Evolutionary conservation across 2,113 vertebrate genomes (phyloP).

Genomic region (Aphyosemion australe): DNA sequence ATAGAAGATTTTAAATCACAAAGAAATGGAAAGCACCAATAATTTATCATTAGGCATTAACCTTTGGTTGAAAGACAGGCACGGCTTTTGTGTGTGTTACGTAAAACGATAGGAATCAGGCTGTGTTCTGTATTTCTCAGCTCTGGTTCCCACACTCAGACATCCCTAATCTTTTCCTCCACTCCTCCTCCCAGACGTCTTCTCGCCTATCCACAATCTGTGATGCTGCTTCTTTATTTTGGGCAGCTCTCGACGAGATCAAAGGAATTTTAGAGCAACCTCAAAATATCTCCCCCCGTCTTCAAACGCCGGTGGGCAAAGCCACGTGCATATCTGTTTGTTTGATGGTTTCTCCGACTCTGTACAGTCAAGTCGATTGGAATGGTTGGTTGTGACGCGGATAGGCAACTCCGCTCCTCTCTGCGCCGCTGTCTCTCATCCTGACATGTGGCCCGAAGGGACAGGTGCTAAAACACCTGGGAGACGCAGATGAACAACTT

Average conservation of each 20-base stretch:
- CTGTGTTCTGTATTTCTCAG: conserved; percentile 31
- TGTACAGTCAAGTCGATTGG: conserved; percentile 32
- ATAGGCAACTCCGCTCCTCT: conserved; percentile 12
- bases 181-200: conserved; percentile 18
- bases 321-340: conserved; percentile 35
- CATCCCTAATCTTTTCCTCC: conserved; percentile 21
- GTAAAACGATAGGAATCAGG: conserved; percentile 1
- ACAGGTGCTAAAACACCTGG: conserved; percentile 44
- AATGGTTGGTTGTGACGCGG: conserved; percentile 38
- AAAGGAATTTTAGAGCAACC: conserved; percentile 66
- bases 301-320: conserved; percentile 37
- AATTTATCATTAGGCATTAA: background rate
- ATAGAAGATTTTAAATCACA: too few relatives aligned
- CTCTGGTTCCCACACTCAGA: conserved; percentile 20
- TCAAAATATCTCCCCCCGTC: conserved; percentile 61
- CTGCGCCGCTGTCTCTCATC: conserved; percentile 22
- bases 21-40: background rate
- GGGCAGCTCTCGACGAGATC: conserved; percentile 47
- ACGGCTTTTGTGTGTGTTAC: background rate
- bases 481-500: conserved; percentile 19
- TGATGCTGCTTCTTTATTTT: conserved; percentile 32
- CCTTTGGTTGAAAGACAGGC: background rate
- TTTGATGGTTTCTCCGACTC: conserved; percentile 30
- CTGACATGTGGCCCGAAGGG: conserved; percentile 44
- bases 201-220: conserved; percentile 2